phyloP scores from a whole-genome alignment of 2,797 vertebrate species.

The Microhierax caerulescens region DNA sequence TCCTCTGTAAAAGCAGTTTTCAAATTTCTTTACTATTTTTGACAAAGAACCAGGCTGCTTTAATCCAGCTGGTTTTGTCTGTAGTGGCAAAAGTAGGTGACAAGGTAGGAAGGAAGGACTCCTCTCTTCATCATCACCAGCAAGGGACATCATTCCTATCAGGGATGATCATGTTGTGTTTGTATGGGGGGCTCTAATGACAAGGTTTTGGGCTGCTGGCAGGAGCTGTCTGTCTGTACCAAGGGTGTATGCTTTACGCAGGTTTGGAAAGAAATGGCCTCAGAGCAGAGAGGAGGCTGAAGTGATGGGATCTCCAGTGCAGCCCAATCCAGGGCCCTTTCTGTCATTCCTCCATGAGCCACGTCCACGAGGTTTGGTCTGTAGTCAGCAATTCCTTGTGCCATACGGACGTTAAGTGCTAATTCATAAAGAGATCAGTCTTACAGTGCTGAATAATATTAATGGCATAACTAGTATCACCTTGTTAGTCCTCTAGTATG shows the following conservation, averaged over 20 bases:
- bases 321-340: neutral
- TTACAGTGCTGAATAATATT: neutral
- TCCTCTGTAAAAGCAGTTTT: neutral
- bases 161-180: neutral
- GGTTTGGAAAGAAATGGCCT: neutral
- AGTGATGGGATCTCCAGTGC: neutral
- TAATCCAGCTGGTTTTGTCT: neutral
- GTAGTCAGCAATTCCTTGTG: neutral
- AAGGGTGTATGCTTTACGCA: neutral
- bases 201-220: neutral
- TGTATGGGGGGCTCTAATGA: neutral
- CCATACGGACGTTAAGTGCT: neutral
- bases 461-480: neutral
- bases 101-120: neutral
- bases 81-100: neutral
- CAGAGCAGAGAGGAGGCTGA: neutral
- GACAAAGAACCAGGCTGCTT: neutral
- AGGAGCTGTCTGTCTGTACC: neutral
- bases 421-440: neutral
- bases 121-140: neutral
- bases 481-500: neutral
- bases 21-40: neutral
- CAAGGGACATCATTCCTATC: neutral
- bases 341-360: neutral
- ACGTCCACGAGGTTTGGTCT: neutral